Percentiles rank a stretch among this genome's conserved stretches.
Evolutionary conservation across 2,888 invertebrate genomes (phyloP).

Genomic region (Macrophya alboannulata): DNA sequence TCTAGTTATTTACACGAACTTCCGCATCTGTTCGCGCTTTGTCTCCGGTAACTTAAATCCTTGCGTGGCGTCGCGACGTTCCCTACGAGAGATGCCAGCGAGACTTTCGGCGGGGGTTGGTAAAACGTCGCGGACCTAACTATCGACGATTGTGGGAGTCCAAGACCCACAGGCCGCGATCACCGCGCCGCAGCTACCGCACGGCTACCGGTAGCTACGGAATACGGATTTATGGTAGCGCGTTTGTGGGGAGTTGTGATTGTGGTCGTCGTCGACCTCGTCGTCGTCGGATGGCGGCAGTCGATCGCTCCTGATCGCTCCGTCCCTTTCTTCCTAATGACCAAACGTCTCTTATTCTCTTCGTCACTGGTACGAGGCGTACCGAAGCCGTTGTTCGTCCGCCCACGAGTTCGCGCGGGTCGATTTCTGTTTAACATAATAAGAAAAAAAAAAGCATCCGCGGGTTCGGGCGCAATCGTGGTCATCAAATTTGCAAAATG

Average conservation of each 20-base stretch:
- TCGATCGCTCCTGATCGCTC: constrained; percentile 44
- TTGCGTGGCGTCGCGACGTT: not conserved
- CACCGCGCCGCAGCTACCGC: constrained; percentile 27
- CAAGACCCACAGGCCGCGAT: not conserved
- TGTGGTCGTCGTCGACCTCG: constrained; percentile 1
- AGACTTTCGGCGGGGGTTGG: not conserved
- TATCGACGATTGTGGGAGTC: not conserved
- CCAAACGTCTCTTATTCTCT: not conserved
- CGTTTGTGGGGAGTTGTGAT: not conserved
- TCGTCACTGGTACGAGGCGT: not conserved
- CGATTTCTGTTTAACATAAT: constrained; percentile 39
- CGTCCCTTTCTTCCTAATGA: constrained; percentile 24
- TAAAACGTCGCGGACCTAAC: not conserved
- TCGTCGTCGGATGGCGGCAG: not conserved
- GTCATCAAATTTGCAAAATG: not conserved
- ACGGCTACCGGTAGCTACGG: constrained; percentile 20
- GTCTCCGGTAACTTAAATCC: not conserved
- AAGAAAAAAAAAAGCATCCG: not conserved
- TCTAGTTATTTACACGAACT: not conserved
- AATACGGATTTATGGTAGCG: not conserved
- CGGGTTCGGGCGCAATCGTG: not conserved
- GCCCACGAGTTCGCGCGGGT: constrained; percentile 33
- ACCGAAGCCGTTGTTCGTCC: constrained; percentile 21
- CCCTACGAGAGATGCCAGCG: not conserved
- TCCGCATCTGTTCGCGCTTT: constrained; percentile 6